phyloP scores from a whole-genome alignment of 2,113 vertebrate species.

The Nibea coibor region DNA sequence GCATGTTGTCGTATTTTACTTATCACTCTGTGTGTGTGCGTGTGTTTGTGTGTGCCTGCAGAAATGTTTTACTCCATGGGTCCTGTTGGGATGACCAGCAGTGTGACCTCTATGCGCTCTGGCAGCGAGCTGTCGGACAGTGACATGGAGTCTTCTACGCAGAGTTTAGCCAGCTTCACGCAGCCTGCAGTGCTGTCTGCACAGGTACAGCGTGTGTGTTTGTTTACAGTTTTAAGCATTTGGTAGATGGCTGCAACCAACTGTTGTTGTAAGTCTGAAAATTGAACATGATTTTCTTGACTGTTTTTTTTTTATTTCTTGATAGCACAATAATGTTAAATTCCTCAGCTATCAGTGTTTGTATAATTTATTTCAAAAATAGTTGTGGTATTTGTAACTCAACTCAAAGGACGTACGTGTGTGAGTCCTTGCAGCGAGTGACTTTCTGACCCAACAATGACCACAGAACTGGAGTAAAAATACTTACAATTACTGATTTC shows the following conservation, averaged over 20 bases:
- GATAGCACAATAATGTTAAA: not conserved
- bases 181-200: constrained; percentile 57
- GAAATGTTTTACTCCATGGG: constrained; percentile 96
- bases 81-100: constrained; percentile 87
- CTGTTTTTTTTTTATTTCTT: not conserved
- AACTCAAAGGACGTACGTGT: no score
- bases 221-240: not conserved
- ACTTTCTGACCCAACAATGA: not conserved
- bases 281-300: not conserved
- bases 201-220: constrained; percentile 42
- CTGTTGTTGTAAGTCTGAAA: not conserved
- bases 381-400: no score
- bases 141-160: constrained; percentile 88
- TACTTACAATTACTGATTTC: not conserved
- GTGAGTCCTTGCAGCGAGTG: no score
- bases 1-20: constrained; percentile 10
- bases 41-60: constrained; percentile 53
- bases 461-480: not conserved
- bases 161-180: constrained; percentile 81
- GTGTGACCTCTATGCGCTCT: constrained; percentile 84
- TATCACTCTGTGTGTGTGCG: not conserved
- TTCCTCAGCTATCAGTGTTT: not conserved
- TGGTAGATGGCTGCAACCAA: not conserved
- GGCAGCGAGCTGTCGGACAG: constrained; percentile 90
- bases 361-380: not conserved